These are phyloP conservation scores for Sabatieria punctata DNA, from an alignment of 2,888 invertebrate species.

Conservation along the genomic window DNA sequence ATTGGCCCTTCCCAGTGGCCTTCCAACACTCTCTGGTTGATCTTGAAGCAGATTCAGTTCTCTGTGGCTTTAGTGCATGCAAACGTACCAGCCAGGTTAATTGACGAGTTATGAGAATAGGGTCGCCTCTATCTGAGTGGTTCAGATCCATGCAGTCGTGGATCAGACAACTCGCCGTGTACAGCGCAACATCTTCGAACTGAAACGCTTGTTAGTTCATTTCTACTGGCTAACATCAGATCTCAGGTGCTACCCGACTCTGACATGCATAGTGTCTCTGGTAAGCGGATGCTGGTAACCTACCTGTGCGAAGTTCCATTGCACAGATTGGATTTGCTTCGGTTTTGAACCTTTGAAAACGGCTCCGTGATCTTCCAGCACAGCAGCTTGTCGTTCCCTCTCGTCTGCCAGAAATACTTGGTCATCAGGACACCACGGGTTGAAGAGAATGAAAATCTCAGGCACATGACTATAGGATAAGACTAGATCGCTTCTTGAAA, in stretches of 20 bases:
- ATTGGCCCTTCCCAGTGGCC: neutral
- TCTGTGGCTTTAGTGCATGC: neutral
- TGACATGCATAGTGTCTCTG: too few species aligned
- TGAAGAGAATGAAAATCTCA: slow-evolving; percentile 3
- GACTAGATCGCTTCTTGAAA: neutral
- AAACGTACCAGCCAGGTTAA: neutral
- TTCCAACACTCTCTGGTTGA: neutral
- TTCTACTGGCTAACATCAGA: too few species aligned
- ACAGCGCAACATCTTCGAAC: slow-evolving; percentile 2
- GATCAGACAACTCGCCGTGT: neutral
- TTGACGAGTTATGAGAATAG: neutral
- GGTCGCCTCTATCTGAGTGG: neutral
- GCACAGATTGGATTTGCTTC: neutral
- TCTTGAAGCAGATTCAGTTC: neutral
- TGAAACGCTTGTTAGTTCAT: neutral
- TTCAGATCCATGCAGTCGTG: neutral
- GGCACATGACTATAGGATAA: neutral
- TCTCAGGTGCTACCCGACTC: too few species aligned
- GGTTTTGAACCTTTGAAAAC: neutral
- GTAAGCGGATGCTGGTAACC: neutral
- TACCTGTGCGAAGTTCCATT: slow-evolving; percentile 1
- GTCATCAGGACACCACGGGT: slow-evolving; percentile 2
- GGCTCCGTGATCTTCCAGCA: neutral
- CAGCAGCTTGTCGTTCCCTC: neutral
- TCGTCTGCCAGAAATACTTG: neutral